Evolutionary conservation across 2,113 vertebrate genomes (phyloP), one percentile per base, ranked within the genome.

Genomic region (mouse (Mus musculus)): DNA sequence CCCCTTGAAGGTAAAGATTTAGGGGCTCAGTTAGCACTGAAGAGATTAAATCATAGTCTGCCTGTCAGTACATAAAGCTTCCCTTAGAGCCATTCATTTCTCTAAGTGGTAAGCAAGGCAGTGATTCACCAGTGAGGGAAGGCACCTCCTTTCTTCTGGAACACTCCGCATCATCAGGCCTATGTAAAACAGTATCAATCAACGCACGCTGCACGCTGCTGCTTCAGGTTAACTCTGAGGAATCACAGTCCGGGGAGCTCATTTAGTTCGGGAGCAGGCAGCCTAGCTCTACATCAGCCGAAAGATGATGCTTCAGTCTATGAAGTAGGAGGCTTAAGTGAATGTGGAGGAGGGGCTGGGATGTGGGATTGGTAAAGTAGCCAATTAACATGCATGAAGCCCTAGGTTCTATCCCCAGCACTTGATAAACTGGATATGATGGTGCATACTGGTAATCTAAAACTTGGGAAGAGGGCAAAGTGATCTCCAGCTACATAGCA

Each of bases 11-110:
- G 85, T 96, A 73, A 94, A 94, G 94, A 96, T 97, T 97, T 96
- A 96, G 85, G 89, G 94, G 95, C 77, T 97, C 89, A 90, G 95
- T 95, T 95, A 93, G 71, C 33, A 90, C 67, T 33, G 59, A 63
- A 90, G 88, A 65, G 71, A 89, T 97, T 97, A 97, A 96, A 97
- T 98, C 85, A 95, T 94, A 95, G 87, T 93, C 94, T 61, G 61
- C n/a, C 92, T 92, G 88, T 95, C 2, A 0, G 90, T 90, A 90
- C 90, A 93, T 84, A 96, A 95, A 93, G 72, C 92, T 73, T 82
- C 76, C 88, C 84, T 94, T 54, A 65, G 88, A 90, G 77, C 85
- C 78, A 0, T 75, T 82, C 42, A 54, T 96, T 95, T 95, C 90
- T 96, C 85, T 92, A 93, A 95, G 93, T 63, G 72, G 76, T 85